phyloP scores from a whole-genome alignment of 2,113 vertebrate genomes.

The Sporophila hypoxantha region DNA sequence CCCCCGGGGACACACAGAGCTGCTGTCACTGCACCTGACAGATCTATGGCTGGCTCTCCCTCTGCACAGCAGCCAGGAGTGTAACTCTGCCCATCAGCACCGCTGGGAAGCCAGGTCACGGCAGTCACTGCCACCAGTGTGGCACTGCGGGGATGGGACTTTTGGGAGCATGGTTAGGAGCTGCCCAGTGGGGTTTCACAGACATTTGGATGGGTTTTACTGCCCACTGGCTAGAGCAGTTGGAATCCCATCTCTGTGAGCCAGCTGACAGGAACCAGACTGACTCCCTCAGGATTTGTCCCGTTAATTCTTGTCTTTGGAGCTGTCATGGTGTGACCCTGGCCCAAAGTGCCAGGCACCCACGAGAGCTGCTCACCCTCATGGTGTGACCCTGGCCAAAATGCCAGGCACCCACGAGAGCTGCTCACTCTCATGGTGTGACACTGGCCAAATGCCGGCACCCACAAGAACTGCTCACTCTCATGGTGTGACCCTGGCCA shows the following conservation, averaged over 20 bases:
- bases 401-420: background rate
- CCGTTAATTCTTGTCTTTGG: background rate
- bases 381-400: background rate
- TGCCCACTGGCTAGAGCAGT: background rate
- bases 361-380: fast-evolving
- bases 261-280: background rate
- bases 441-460: background rate
- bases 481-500: background rate
- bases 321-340: background rate
- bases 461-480: background rate
- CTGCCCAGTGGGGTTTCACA: background rate
- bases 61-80: too few relatives aligned
- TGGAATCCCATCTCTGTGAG: background rate
- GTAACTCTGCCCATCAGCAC: background rate
- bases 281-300: background rate
- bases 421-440: background rate
- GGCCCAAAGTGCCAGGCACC: background rate
- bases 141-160: background rate
- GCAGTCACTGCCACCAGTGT: background rate
- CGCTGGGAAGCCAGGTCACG: too few relatives aligned
- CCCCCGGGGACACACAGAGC: fast-evolving
- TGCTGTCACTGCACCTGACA: background rate
- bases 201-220: background rate
- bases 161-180: background rate
- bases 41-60: fast-evolving